A percentile compares a stretch with the other conserved stretches of the same genome.
These are phyloP conservation scores for Cervus canadensis DNA, from an alignment of 2,113 vertebrate genomes.

Conservation along the genomic window DNA sequence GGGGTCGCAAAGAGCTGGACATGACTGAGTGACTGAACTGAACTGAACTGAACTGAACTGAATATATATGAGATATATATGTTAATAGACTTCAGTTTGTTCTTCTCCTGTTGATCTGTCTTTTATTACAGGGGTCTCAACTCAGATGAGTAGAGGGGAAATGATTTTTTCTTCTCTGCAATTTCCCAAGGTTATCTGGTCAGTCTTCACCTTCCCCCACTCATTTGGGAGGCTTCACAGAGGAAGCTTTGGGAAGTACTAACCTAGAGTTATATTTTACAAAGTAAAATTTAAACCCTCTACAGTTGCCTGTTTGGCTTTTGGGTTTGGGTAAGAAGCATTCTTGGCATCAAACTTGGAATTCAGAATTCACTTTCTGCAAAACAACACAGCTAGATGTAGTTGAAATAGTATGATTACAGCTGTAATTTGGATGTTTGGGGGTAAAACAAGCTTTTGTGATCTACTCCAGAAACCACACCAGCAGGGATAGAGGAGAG, in stretches of 20 bases:
- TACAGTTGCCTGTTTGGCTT: not conserved
- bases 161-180: not conserved
- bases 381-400: not conserved
- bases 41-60: not conserved
- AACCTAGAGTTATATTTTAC: not conserved
- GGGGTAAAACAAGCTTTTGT: not conserved
- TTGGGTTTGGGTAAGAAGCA: not conserved
- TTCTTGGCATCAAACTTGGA: not conserved
- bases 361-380: not conserved
- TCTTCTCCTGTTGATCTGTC: not conserved
- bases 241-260: not conserved
- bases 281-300: not conserved
- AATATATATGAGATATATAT: not conserved
- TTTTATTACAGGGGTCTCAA: not conserved
- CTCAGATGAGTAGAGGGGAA: not conserved
- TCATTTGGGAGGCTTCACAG: not conserved
- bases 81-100: not conserved
- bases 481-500: not conserved
- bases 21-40: not conserved
- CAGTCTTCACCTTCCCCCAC: not conserved
- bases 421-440: not conserved
- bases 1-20: not conserved
- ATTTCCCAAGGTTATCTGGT: not conserved
- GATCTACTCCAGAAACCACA: not conserved
- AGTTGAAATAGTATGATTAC: not conserved